A percentile compares a stretch with the other conserved stretches of the same genome.
These are phyloP conservation scores for Hypocryptadius cinnamomeus DNA, from an alignment of 2,113 vertebrate species.

Conservation along the genomic window DNA sequence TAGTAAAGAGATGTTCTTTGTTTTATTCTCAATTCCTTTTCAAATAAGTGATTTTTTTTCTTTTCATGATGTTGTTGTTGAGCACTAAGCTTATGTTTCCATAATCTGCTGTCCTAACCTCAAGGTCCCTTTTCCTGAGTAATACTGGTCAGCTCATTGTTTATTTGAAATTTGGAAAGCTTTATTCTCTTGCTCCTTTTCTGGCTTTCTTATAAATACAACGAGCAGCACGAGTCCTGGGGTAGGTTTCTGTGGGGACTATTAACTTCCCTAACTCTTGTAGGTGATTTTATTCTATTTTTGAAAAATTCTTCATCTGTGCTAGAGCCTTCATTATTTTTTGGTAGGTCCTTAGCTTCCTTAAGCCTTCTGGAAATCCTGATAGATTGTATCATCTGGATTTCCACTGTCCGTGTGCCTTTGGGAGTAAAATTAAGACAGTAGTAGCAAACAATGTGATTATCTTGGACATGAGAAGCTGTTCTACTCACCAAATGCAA, in stretches of 20 bases:
- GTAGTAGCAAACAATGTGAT: not conserved
- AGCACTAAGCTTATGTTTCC: not conserved
- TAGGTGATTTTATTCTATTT: not conserved
- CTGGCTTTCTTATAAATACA: not conserved
- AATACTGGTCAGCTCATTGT: not conserved
- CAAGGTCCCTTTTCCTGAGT: not conserved
- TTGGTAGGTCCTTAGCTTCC: not conserved
- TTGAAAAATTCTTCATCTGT: not conserved
- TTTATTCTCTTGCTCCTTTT: not conserved
- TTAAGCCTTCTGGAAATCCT: not conserved
- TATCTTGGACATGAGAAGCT: not conserved
- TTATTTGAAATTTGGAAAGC: not conserved
- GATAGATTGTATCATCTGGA: not conserved
- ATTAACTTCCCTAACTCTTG: not conserved
- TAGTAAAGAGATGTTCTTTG: not conserved
- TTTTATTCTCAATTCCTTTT: not conserved
- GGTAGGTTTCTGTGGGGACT: not conserved
- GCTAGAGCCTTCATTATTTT: not conserved
- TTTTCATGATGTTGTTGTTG: not conserved
- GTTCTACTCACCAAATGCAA: not conserved
- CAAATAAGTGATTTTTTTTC: not conserved
- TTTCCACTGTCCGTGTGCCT: not conserved
- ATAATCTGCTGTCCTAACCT: not conserved
- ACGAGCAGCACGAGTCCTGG: rapidly evolving
- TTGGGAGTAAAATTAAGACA: not conserved